Percentiles rank a stretch among this genome's conserved stretches.
Conservation (phyloP, 2,797 vertebrate species). For the Limnodromus scolopaceus region DNA sequence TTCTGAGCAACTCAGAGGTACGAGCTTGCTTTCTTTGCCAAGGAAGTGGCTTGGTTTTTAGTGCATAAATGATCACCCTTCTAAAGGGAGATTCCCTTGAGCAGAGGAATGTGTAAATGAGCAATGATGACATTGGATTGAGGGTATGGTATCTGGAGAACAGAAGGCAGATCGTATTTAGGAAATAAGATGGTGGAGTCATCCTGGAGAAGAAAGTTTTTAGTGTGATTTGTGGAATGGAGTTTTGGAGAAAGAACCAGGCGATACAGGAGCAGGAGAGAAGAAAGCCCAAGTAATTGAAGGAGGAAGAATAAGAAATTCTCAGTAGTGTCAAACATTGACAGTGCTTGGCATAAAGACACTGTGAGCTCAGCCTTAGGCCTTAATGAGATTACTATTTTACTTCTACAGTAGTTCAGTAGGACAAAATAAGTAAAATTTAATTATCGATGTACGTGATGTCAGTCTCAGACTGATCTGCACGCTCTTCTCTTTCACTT, state of each 20-base stretch:
- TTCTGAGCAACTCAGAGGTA: neutral
- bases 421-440: neutral
- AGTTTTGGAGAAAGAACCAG: neutral
- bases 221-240: neutral
- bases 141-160: neutral
- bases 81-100: neutral
- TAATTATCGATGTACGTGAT: slow-evolving; percentile 43
- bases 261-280: neutral
- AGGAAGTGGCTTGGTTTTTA: neutral
- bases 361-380: neutral
- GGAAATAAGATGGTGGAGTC: neutral
- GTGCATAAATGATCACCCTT: neutral
- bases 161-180: neutral
- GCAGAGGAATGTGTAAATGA: neutral
- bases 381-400: neutral
- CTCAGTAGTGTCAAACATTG: neutral
- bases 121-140: neutral
- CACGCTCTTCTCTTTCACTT: neutral
- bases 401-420: neutral
- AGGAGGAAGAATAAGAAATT: neutral
- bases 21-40: neutral
- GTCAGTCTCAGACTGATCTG: neutral
- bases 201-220: neutral
- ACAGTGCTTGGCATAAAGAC: neutral
- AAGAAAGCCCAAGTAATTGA: neutral